phyloP scores from a whole-genome alignment of 2,888 invertebrate species.

The Acanthacorydalis orientalis region DNA sequence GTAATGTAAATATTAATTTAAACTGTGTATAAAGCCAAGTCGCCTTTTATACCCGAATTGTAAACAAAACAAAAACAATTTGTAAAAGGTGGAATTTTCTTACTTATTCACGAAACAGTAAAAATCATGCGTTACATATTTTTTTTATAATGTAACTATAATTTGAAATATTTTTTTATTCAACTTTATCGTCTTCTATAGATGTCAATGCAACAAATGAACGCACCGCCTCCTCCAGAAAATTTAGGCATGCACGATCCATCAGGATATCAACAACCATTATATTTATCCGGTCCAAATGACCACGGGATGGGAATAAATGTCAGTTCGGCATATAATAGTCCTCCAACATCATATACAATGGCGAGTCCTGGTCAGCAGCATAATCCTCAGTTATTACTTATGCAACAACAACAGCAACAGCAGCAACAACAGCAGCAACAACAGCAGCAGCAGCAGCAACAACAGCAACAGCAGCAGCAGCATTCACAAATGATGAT shows the following conservation, averaged over 20 bases:
- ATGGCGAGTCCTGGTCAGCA: constrained; percentile 20
- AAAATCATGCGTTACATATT: not conserved
- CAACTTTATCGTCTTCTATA: not conserved
- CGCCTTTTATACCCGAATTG: no score
- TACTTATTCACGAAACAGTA: no score
- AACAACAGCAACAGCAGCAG: constrained; percentile 16
- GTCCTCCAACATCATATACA: constrained; percentile 17
- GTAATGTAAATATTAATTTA: no score
- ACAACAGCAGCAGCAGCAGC: constrained; percentile 22
- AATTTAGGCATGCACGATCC: constrained; percentile 28
- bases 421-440: constrained; percentile 14
- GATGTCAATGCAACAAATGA: constrained; percentile 19
- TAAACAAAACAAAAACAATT: no score
- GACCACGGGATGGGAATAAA: constrained; percentile 19
- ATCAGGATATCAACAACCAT: constrained; percentile 47
- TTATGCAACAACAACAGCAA: constrained; percentile 16
- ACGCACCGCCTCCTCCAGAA: constrained; percentile 16
- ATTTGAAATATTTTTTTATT: not conserved
- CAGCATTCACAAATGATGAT: constrained; percentile 26
- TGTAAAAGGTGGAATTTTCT: no score
- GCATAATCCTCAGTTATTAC: constrained; percentile 17
- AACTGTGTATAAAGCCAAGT: no score
- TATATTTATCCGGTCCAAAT: constrained; percentile 37
- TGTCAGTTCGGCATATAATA: constrained; percentile 25
- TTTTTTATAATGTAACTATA: not conserved